These are phyloP conservation scores for Muscicapa comitata DNA, from an alignment of 2,797 vertebrate species.

Conservation along the genomic window DNA sequence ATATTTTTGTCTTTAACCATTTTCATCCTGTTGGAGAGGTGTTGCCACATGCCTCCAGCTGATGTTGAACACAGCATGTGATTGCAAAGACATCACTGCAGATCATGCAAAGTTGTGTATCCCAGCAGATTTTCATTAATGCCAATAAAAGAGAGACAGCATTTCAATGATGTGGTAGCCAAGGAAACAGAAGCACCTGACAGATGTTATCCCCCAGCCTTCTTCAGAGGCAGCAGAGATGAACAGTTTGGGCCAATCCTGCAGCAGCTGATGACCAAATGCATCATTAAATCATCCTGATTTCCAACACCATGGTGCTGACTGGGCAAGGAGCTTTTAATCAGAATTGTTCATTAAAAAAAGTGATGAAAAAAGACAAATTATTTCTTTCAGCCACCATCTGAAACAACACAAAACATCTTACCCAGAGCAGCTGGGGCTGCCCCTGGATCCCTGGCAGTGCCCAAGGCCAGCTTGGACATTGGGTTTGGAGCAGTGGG, in stretches of 20 bases:
- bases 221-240: not conserved
- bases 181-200: conserved; percentile 23
- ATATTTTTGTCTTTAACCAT: not conserved
- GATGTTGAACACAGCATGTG: not conserved
- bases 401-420: not conserved
- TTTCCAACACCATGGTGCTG: not conserved
- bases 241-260: not conserved
- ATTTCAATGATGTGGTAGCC: not conserved
- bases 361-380: not conserved
- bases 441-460: not conserved
- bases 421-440: not conserved
- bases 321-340: not conserved
- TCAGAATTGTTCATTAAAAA: not conserved
- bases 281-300: not conserved
- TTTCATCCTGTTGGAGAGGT: not conserved
- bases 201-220: not conserved
- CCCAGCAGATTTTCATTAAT: not conserved
- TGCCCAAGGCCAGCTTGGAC: not conserved
- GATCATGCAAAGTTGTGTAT: not conserved
- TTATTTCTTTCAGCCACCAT: not conserved
- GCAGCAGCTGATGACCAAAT: not conserved
- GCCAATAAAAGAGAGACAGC: not conserved
- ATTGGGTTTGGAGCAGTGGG: rapidly evolving
- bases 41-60: not conserved
- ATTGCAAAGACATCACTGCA: not conserved